Conservation (phyloP, 2,797 vertebrate genomes). For the Euthynnus affinis region DNA sequence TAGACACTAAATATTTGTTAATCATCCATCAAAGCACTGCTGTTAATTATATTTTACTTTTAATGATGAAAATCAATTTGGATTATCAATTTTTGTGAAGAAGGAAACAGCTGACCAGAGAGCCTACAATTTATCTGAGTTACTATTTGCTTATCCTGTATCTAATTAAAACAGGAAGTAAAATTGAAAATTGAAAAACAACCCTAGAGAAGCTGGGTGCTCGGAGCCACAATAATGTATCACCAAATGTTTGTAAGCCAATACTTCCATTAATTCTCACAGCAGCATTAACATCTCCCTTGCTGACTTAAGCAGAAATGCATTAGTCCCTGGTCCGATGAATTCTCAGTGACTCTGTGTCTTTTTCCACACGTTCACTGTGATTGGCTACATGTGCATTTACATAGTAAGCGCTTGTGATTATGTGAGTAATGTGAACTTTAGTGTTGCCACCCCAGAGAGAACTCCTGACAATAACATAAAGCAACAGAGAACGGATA, state of each 20-base stretch:
- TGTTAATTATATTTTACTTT: slow-evolving; percentile 21
- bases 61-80: slow-evolving; percentile 12
- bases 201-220: slow-evolving; percentile 70
- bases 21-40: slow-evolving; percentile 19
- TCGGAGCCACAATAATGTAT: slow-evolving; percentile 83
- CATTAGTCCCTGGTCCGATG: slow-evolving; percentile 67
- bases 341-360: slow-evolving; percentile 75
- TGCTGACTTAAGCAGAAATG: slow-evolving; percentile 84
- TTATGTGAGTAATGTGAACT: slow-evolving; percentile 79
- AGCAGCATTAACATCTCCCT: slow-evolving; percentile 81
- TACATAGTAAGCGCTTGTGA: slow-evolving; percentile 73
- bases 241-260: slow-evolving; percentile 85
- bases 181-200: slow-evolving; percentile 83
- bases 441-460: slow-evolving; percentile 59
- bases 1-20: slow-evolving; percentile 13
- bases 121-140: slow-evolving; percentile 55
- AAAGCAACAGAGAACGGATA: slow-evolving; percentile 38
- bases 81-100: slow-evolving; percentile 38
- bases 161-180: slow-evolving; percentile 83
- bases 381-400: slow-evolving; percentile 67
- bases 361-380: slow-evolving; percentile 57
- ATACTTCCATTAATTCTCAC: slow-evolving; percentile 85
- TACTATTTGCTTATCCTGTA: slow-evolving; percentile 76
- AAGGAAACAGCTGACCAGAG: slow-evolving; percentile 65
- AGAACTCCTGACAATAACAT: slow-evolving; percentile 51